Base-by-base conservation (phyloP, 2,797 vertebrate genomes). In the Notolabrus celidotus region DNA sequence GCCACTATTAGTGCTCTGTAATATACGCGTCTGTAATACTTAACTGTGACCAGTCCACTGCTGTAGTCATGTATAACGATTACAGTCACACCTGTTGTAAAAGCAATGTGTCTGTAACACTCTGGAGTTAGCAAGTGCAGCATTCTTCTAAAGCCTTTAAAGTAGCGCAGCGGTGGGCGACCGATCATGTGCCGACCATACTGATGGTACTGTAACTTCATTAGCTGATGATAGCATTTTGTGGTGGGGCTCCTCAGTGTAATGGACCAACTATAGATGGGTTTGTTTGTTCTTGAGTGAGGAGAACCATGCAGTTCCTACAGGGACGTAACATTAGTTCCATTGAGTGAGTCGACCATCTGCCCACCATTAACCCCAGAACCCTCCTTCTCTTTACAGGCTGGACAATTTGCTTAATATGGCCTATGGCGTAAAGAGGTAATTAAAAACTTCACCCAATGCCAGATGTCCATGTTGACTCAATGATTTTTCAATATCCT, bases 391-490 rank as follows among this genome's bases (percentile, higher is more conserved):
- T 99, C 98, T 99, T 99, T 96, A 96, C 98, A 99, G 98, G 97
- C 98, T 99, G 97, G 98, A 99, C 98, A 99, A 99, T 99, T 99
- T 99, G 97, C 98, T 99, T 99, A 99, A 99, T 99, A 99, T 99
- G 98, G 98, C 98, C 97, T 99, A 99, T 99, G 98, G 98, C 97
- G 98, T 99, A 97, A 99, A 99, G 98, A 99, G 98, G 98, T 99
- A 99, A 99, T 99, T 99, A 92, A 99, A 97, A 98, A 97, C 96
- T 98, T 97, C 96, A 96, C 96, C 96, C 95, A 97, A 97, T 98
- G 96, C 98, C 98, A 99, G 97, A 98, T 99, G 97, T 98, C 98
- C 95, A 95, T 98, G 96, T 99, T 98, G 97, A 97, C 96, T 96
- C 95, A 97, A 95, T 95, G 86, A 91, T 94, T 95, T 91, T 93